phyloP scores from a whole-genome alignment of 1,140 invertebrate species.

The Hypothenemus hampei region DNA sequence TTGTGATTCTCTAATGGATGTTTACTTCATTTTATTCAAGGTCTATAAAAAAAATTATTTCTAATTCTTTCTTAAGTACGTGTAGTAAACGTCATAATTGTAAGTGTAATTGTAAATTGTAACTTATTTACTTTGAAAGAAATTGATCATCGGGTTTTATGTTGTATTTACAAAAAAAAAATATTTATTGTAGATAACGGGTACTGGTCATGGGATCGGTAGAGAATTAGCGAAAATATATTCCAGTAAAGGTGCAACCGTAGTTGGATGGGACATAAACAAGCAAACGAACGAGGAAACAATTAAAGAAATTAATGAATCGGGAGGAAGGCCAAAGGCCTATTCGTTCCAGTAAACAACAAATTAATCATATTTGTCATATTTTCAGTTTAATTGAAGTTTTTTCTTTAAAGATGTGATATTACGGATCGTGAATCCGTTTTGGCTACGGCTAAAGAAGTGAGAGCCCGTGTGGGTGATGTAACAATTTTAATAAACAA shows the following conservation, averaged over 20 bases:
- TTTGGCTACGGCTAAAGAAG: constrained; percentile 42
- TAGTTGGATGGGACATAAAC: constrained; percentile 89
- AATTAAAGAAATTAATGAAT: constrained; percentile 49
- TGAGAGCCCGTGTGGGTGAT: constrained; percentile 59
- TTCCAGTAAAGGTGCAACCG: constrained; percentile 65
- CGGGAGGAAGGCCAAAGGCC: constrained; percentile 44
- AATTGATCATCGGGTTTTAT: no score
- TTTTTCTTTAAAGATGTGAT: constrained; percentile 49
- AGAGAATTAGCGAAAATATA: constrained; percentile 76
- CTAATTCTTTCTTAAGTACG: no score
- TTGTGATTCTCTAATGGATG: no score
- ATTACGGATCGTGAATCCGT: constrained; percentile 52
- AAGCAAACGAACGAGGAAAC: constrained; percentile 63
- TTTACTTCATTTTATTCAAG: no score
- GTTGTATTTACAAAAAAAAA: neutral
- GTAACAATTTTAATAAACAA: constrained; percentile 77
- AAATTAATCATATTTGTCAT: neutral
- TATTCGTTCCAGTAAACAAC: constrained; percentile 49
- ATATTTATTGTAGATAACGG: constrained; percentile 65
- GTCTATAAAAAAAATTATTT: no score
- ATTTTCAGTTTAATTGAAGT: neutral
- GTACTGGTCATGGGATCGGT: constrained; percentile 88
- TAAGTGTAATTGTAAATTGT: no score
- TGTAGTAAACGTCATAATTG: no score
- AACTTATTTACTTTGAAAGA: no score